Conservation (phyloP, 2,888 invertebrate species). For the Sesia apiformis region DNA sequence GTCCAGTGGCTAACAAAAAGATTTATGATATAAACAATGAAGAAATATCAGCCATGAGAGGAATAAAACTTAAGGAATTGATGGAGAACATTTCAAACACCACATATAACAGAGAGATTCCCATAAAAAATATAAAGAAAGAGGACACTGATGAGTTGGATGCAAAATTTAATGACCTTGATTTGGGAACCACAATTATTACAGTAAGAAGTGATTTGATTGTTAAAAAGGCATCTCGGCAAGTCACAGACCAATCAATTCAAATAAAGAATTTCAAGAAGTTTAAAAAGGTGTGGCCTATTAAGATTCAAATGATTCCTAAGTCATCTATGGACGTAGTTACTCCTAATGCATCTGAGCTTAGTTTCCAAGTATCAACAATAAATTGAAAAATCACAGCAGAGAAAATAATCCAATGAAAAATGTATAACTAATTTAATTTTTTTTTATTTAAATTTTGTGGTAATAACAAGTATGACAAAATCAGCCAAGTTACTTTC, state of each 20-base stretch:
- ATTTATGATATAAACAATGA: background rate
- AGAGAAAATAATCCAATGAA: too few relatives aligned
- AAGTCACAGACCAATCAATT: constrained; percentile 19
- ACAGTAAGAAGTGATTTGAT: constrained; percentile 44
- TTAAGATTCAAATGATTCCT: constrained; percentile 44
- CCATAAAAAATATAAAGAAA: constrained; percentile 28
- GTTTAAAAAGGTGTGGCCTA: constrained; percentile 64
- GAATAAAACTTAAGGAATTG: constrained; percentile 48
- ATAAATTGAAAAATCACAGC: too few relatives aligned
- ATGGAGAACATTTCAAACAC: constrained; percentile 27
- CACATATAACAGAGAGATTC: constrained; percentile 14
- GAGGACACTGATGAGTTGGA: constrained; percentile 42
- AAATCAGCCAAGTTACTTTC: too few relatives aligned
- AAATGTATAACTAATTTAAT: background rate
- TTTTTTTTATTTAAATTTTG: background rate
- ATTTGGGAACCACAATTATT: constrained; percentile 48
- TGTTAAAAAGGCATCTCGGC: constrained; percentile 45
- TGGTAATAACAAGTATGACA: too few relatives aligned
- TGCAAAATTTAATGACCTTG: constrained; percentile 41
- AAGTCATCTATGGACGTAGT: constrained; percentile 24
- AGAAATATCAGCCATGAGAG: constrained; percentile 43
- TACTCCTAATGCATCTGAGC: background rate
- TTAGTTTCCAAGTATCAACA: background rate
- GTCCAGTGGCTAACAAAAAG: constrained; percentile 5
- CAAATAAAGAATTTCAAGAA: constrained; percentile 53